phyloP scores from a whole-genome alignment of 2,888 invertebrate species.

The Antheraea yamamai region DNA sequence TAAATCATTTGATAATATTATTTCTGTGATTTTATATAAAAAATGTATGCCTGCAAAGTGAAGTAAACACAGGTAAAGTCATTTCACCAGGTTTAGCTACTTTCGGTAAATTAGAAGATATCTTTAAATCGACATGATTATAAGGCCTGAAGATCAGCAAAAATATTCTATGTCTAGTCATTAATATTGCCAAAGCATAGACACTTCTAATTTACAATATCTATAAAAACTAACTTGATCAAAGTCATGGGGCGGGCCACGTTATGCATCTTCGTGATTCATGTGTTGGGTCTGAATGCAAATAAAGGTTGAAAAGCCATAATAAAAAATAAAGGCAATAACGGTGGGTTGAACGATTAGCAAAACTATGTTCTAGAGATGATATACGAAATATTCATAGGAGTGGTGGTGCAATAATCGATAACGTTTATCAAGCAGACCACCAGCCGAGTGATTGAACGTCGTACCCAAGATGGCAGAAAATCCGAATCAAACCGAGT shows the following conservation, averaged over 20 bases:
- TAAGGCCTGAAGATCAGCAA: not conserved
- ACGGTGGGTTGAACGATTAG: not conserved
- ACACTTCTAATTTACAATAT: not conserved
- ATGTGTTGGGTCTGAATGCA: not conserved
- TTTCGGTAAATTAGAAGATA: not conserved
- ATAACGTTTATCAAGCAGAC: not conserved
- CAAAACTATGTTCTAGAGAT: not conserved
- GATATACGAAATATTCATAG: not conserved
- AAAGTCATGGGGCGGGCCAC: not conserved
- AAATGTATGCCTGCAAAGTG: too few relatives aligned
- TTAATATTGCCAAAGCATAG: not conserved
- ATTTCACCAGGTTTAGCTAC: not conserved
- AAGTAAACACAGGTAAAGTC: too few relatives aligned
- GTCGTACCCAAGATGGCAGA: not conserved
- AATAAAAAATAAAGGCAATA: not conserved
- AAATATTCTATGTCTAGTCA: not conserved
- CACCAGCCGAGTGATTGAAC: not conserved
- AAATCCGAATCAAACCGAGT: not conserved
- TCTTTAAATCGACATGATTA: not conserved
- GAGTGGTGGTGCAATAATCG: not conserved
- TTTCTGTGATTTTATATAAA: too few relatives aligned
- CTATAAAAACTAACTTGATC: not conserved
- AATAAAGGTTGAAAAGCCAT: not conserved
- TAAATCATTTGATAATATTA: too few relatives aligned
- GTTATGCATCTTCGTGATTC: not conserved